Percentiles rank a stretch among this genome's conserved stretches.
Conservation (phyloP, 2,113 vertebrate species). For the Thalassarche chlororhynchos region DNA sequence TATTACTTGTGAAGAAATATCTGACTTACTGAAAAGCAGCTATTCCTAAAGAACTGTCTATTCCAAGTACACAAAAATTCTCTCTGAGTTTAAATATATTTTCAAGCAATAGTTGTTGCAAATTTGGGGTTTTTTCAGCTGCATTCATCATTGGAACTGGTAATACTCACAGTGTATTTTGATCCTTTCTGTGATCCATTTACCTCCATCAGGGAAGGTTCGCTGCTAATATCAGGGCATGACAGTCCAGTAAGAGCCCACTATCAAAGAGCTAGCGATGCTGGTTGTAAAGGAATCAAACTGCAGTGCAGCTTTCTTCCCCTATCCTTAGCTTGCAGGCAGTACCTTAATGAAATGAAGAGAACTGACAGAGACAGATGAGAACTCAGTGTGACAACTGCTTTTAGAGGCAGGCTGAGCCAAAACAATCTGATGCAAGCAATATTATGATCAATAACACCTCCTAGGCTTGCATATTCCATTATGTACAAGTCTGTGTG, state of each 20-base stretch:
- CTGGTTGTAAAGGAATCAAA: neutral
- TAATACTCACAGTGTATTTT: neutral
- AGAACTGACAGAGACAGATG: slow-evolving; percentile 4
- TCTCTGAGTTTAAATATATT: neutral
- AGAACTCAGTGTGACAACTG: neutral
- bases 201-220: neutral
- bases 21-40: neutral
- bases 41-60: neutral
- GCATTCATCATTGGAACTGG: neutral
- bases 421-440: neutral
- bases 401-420: neutral
- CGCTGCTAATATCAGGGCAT: neutral
- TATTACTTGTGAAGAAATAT: neutral
- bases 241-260: neutral
- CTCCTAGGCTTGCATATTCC: slow-evolving; percentile 1
- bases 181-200: neutral
- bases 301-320: neutral
- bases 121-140: neutral
- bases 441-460: slow-evolving; percentile 41
- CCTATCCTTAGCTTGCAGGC: neutral
- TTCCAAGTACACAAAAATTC: neutral
- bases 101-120: neutral
- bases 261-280: neutral
- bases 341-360: neutral
- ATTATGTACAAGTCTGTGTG: neutral